Conservation (phyloP, 2,888 invertebrate species). For the Machimus atricapillus region DNA sequence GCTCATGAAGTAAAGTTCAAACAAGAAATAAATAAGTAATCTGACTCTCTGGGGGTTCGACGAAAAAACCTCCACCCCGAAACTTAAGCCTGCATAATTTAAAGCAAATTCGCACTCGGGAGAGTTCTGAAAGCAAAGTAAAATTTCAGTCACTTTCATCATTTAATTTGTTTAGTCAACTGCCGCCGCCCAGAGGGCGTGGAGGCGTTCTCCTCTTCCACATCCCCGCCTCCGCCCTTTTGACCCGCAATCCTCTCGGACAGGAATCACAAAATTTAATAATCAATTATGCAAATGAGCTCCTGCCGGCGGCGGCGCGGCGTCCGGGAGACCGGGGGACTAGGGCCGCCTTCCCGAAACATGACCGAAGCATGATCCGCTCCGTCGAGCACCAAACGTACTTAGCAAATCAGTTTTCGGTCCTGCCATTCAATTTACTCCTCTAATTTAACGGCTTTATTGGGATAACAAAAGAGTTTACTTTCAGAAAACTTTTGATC, state of each 20-base stretch:
- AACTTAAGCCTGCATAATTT: background rate
- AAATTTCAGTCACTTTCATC: background rate
- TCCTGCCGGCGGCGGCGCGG: background rate
- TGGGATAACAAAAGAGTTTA: slow-evolving; percentile 32
- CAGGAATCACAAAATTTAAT: slow-evolving; percentile 35
- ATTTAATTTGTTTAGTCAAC: slow-evolving; percentile 16
- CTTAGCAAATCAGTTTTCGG: slow-evolving; percentile 23
- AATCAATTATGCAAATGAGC: slow-evolving; percentile 36
- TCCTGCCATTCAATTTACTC: slow-evolving; percentile 4
- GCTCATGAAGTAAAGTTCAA: background rate
- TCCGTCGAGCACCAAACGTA: slow-evolving; percentile 14
- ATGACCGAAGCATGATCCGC: background rate
- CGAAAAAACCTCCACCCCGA: background rate
- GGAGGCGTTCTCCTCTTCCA: no score
- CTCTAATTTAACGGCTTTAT: slow-evolving; percentile 19
- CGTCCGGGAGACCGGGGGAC: background rate
- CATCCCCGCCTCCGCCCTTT: background rate
- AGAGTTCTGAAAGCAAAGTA: background rate
- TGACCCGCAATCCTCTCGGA: background rate
- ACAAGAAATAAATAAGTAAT: background rate
- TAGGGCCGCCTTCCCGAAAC: background rate
- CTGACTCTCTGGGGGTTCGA: background rate
- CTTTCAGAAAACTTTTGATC: slow-evolving; percentile 30
- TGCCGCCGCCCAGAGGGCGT: background rate
- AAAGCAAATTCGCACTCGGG: background rate